These are phyloP conservation scores for Drosophila setifemur DNA, from an alignment of 1,140 invertebrate genomes.

Conservation along the genomic window DNA sequence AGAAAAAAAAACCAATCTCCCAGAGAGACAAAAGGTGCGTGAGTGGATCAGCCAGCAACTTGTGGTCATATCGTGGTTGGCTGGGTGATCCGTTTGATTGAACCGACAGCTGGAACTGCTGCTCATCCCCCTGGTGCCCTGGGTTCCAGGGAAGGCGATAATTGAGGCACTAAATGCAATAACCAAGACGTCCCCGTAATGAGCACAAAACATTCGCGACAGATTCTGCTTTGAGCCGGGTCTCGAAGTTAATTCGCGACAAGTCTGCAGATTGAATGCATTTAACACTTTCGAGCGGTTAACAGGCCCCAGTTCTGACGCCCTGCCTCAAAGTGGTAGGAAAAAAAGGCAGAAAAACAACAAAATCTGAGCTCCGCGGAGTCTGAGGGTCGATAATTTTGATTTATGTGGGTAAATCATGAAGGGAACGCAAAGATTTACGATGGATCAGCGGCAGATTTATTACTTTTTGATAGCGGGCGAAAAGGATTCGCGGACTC, in stretches of 20 bases:
- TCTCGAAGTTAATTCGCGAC: constrained; percentile 2
- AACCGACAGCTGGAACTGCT: constrained; percentile 60
- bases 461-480: constrained; percentile 82
- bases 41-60: constrained; percentile 14
- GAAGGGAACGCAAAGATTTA: constrained; percentile 81
- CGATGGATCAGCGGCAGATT: constrained; percentile 81
- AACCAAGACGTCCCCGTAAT: constrained; percentile 42
- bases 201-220: constrained; percentile 20
- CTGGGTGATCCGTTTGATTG: constrained; percentile 62
- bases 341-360: constrained; percentile 1
- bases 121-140: constrained; percentile 5
- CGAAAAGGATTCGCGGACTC: constrained; percentile 47
- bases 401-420: constrained; percentile 82
- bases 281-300: constrained; percentile 69
- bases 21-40: constrained; percentile 37
- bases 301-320: constrained; percentile 51
- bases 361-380: constrained; percentile 10
- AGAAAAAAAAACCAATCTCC: neutral
- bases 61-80: constrained; percentile 16
- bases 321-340: neutral
- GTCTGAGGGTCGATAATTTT: constrained; percentile 78
- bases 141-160: no score
- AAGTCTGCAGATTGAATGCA: constrained; percentile 56
- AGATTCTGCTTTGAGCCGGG: constrained; percentile 14
- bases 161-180: constrained; percentile 70